Base-by-base conservation (phyloP, 2,113 vertebrate genomes). In the Eulemur macaco region DNA sequence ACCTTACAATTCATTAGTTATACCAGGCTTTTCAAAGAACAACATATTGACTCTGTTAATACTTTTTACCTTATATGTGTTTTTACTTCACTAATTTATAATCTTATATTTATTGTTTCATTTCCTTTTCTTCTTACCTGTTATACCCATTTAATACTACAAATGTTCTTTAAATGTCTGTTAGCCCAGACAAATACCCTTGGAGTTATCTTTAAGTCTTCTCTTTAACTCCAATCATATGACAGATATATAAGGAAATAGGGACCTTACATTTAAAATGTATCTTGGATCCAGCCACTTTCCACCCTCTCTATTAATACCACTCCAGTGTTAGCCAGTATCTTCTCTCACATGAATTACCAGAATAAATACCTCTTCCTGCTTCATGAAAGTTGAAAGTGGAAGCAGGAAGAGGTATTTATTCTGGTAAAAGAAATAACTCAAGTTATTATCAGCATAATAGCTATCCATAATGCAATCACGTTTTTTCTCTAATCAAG, bases 321-420 rank as follows among this genome's bases (percentile, higher is more conserved):
- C 4, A 31, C 14, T 6, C 17, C 39, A n/a, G n/a, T 54, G 8
- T 68, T 21, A 87, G 45, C 13, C 37, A 64, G 3, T 58, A 34
- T 23, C 1, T 1, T 85, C 17, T 85, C 4, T 91, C 23, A 84
- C 1, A 8, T 77, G 37, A 64, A 27, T 64, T 88, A 73, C 20
- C 1, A 31, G 1, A 31, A 25, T 56, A 12, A 34, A 50, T 34
- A 74, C 1, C 0, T 58, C 15, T 47, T 8, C 13, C 4, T 68
- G 6, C 3, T 76, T 71, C 66, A 39, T 39, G 39, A 39, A 39
- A 39, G 39, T 39, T 39, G 39, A 39, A 39, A 39, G 39, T 39
- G 39, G 39, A 39, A 39, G 39, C 39, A 39, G 39, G 39, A 39
- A 39, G 39, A 39, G 39, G 39, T 39, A 39, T 39, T 39, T 39